Percentiles rank a stretch among this genome's conserved stretches.
phyloP scores from a whole-genome alignment of 1,140 invertebrate genomes.

The Batillaria attramentaria region DNA sequence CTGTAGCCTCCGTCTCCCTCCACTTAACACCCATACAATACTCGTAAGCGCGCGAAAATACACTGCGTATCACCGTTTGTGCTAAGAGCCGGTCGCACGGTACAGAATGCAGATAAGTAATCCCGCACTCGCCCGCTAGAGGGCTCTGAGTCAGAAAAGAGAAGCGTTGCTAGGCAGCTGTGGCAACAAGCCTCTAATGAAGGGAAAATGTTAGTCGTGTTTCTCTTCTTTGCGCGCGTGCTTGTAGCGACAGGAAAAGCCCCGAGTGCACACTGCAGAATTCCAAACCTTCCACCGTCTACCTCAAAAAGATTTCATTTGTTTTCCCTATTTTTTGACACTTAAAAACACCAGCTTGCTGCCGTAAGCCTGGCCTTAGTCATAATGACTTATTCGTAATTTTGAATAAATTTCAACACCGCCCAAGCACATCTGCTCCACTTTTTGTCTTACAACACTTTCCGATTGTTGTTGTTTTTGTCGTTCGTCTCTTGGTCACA shows the following conservation, averaged over 20 bases:
- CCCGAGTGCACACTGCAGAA: no score
- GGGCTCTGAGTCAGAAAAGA: neutral
- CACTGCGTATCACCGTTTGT: constrained; percentile 9
- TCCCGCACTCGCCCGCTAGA: neutral
- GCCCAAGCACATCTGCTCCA: no score
- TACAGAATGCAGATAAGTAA: constrained; percentile 25
- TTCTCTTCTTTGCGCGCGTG: neutral
- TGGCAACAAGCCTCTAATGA: neutral
- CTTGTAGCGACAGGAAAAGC: neutral
- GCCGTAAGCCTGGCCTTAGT: no score
- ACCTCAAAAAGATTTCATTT: no score
- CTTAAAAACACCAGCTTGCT: no score
- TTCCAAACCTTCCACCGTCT: no score
- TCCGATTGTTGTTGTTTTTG: no score
- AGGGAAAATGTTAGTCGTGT: neutral
- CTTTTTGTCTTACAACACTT: no score
- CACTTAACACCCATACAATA: constrained; percentile 12
- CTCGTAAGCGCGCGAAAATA: neutral
- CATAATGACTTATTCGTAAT: no score
- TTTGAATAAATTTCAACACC: no score
- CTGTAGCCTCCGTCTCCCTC: neutral
- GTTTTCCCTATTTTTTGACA: no score
- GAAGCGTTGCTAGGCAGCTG: neutral
- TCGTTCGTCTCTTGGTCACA: no score
- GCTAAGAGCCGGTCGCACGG: neutral